These are phyloP conservation scores for Uropsilus gracilis DNA, from an alignment of 2,113 vertebrate species.

Conservation along the genomic window DNA sequence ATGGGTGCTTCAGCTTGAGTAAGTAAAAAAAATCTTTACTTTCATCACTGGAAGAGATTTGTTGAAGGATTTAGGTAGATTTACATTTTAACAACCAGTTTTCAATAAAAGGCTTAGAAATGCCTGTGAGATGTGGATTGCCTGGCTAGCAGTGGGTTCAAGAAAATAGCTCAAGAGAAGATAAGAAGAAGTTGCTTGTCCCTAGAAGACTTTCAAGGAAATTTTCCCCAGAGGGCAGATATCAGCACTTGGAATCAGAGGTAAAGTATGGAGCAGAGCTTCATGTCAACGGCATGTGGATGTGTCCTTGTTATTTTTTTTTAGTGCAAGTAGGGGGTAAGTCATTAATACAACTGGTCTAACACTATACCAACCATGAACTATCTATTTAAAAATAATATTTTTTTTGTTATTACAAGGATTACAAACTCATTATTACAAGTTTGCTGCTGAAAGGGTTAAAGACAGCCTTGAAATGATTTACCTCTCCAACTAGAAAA, in stretches of 20 bases:
- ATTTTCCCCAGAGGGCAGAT: neutral
- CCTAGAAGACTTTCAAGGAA: neutral
- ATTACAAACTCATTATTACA: no score
- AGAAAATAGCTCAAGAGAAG: conserved; percentile 35
- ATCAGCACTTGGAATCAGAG: neutral
- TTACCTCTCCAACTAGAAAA: neutral
- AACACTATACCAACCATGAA: neutral
- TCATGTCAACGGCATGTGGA: neutral
- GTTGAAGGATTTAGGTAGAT: conserved; percentile 78
- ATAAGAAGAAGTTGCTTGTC: conserved; percentile 47
- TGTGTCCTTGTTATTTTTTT: neutral
- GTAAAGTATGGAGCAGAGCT: neutral
- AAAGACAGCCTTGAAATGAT: neutral
- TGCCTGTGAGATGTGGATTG: conserved; percentile 56
- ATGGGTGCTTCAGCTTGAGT: conserved; percentile 57
- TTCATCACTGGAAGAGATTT: conserved; percentile 64
- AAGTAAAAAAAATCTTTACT: conserved; percentile 59
- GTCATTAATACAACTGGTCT: neutral
- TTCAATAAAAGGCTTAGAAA: conserved; percentile 61
- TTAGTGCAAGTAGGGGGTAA: neutral
- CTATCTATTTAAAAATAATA: neutral
- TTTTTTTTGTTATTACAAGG: neutral
- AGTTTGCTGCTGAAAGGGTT: neutral
- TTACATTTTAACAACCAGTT: conserved; percentile 76
- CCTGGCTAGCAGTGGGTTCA: neutral